phyloP scores from a whole-genome alignment of 2,888 invertebrate genomes.

The Cephus nigrinus region DNA sequence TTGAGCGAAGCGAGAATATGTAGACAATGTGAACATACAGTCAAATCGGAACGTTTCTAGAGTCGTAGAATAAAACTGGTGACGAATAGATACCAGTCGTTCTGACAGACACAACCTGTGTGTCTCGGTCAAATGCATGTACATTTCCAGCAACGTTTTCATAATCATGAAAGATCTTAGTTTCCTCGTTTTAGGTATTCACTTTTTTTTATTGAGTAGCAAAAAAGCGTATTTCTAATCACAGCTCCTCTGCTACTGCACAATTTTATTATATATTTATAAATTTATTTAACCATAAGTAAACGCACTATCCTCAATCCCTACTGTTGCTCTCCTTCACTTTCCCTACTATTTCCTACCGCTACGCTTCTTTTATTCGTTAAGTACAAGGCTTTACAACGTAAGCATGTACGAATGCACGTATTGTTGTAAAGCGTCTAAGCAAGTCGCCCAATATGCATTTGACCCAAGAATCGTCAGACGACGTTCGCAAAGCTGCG shows the following conservation, averaged over 20 bases:
- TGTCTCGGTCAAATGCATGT: neutral
- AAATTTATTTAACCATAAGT: neutral
- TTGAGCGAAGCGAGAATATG: conserved; percentile 54
- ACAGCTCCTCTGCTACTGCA: neutral
- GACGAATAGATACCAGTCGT: neutral
- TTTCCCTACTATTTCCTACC: neutral
- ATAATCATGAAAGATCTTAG: neutral
- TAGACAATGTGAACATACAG: conserved; percentile 12
- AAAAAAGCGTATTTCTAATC: neutral
- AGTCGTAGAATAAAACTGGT: neutral
- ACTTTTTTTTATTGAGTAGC: neutral
- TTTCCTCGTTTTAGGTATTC: neutral
- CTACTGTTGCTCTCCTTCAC: neutral
- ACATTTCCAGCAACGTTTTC: neutral
- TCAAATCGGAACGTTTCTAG: neutral
- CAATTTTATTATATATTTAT: neutral
- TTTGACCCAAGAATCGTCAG: neutral
- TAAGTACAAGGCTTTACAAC: neutral
- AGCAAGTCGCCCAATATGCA: neutral
- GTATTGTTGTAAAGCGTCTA: neutral
- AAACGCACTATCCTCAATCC: neutral
- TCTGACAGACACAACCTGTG: neutral
- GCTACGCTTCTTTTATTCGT: too few species aligned
- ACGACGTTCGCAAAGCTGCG: neutral
- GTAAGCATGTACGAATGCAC: neutral